Evolutionary conservation across 2,797 vertebrate species (phyloP), one percentile per base, ranked within the genome.

Genomic region (Cirrhinus molitorella): DNA sequence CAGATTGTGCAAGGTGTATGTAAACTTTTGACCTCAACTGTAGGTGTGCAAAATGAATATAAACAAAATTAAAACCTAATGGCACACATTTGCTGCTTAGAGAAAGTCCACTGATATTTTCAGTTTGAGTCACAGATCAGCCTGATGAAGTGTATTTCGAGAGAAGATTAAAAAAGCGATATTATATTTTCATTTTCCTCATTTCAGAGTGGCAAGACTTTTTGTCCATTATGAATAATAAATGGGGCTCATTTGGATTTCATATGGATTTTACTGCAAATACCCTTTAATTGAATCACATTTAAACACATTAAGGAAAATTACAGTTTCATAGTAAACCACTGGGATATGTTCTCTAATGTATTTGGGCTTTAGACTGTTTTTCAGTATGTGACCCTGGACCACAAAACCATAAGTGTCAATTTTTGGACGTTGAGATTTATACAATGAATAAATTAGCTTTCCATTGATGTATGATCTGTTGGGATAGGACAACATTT

Each of bases 261-360:
- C 25, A 61, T 28, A 61, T 53, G 53, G 28, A 37, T 53, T 73
- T 53, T 73, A 37, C 31, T 34, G 12, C 11, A 53, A 4, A 53
- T 25, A 47, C 5, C 23, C 17, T 49, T 71, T 49, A 28, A 71
- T 19, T 71, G 23, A 71, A 49, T 49, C 43, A 3, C 47, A 34
- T 45, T 51, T 51, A 19, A 72, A 72, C 45, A 34, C 25, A 72
- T 73, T 21, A 53, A 73, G 70, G 17, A 21, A 53, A 51, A 51
- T 72, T 61, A 61, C 17, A 31, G 5, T 72, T 4, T 28, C 25
- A 17, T 16, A 47, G 23, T 71, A 47, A 71, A 28, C 43, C 47
- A 47, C 28, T 28, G 59, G 59, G 6, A 61, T 28, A 17, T 61
- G 14, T 16, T 7, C 13, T 61, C 57, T 61, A 65, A 31, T 61